Conservation (phyloP, 2,113 vertebrate species). For the Miniopterus natalensis region DNA sequence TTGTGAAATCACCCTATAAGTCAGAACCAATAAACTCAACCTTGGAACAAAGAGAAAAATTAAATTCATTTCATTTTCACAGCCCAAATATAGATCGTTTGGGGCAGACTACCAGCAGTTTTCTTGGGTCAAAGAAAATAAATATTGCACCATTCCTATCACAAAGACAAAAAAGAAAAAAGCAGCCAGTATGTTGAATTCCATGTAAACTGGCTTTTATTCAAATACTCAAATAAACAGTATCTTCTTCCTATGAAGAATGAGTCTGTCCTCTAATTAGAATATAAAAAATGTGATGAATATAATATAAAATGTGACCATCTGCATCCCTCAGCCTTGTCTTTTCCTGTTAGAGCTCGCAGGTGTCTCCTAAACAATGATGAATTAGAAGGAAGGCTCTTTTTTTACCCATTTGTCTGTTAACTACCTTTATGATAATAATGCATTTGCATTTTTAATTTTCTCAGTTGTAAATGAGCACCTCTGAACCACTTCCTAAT, state of each 20-base stretch:
- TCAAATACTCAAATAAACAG: conserved; percentile 75
- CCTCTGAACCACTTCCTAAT: conserved; percentile 88
- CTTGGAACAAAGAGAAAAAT: conserved; percentile 55
- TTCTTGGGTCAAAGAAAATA: conserved; percentile 65
- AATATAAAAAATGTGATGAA: conserved; percentile 74
- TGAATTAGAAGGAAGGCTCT: conserved; percentile 84
- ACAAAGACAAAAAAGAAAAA: conserved; percentile 48
- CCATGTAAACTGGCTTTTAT: conserved; percentile 62
- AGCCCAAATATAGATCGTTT: conserved; percentile 60
- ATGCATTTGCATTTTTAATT: conserved; percentile 91
- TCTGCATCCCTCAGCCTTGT: conserved; percentile 84
- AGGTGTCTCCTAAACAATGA: conserved; percentile 89
- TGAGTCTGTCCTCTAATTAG: conserved; percentile 78
- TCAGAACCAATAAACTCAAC: conserved; percentile 25
- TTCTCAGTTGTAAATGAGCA: conserved; percentile 87
- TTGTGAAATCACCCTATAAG: conserved; percentile 21
- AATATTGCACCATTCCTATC: background rate
- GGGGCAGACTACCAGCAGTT: conserved; percentile 59
- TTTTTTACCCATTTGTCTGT: conserved; percentile 85
- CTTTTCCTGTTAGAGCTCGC: conserved; percentile 83
- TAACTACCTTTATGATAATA: conserved; percentile 88
- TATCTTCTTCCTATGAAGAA: conserved; percentile 60
- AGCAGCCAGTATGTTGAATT: background rate
- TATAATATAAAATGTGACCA: conserved; percentile 81
- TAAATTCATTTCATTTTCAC: conserved; percentile 66